A percentile compares a stretch with the other conserved stretches of the same genome.
phyloP scores from a whole-genome alignment of 2,888 invertebrate species.

The Agonopterix heracliana region DNA sequence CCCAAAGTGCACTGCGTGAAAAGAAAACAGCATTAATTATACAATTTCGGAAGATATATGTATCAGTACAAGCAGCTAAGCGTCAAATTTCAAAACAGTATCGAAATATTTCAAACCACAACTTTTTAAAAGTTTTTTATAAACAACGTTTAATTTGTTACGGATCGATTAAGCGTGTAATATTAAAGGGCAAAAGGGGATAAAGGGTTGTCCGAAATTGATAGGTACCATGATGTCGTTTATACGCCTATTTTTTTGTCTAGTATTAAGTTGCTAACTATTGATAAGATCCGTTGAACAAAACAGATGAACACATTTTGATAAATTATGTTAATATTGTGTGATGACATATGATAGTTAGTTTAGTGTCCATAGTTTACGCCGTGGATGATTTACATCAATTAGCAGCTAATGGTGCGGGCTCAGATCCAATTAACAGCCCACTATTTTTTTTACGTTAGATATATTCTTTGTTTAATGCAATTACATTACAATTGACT shows the following conservation, averaged over 20 bases:
- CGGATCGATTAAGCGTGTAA: conserved; percentile 15
- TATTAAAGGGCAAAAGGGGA: background rate
- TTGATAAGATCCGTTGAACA: too few species aligned
- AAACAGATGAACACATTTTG: background rate
- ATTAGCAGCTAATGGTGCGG: conserved; percentile 56
- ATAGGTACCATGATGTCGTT: background rate
- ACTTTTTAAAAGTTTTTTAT: too few species aligned
- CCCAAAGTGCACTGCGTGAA: conserved; percentile 86
- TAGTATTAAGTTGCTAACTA: too few species aligned
- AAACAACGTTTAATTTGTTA: conserved; percentile 8
- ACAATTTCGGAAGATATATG: too few species aligned
- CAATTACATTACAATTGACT: conserved; percentile 22
- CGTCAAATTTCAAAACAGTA: background rate
- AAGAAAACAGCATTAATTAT: conserved; percentile 4
- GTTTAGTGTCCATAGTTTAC: conserved; percentile 9
- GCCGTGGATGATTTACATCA: conserved; percentile 29
- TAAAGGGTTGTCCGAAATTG: background rate
- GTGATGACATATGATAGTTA: conserved; percentile 19
- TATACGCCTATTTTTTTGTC: too few species aligned
- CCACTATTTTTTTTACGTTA: conserved; percentile 18
- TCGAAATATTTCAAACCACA: background rate
- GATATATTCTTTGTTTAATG: conserved; percentile 31
- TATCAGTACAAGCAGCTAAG: too few species aligned
- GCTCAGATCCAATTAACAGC: conserved; percentile 51
- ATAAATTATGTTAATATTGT: conserved; percentile 12